Percentiles rank a stretch among this genome's conserved stretches.
phyloP scores from a whole-genome alignment of 2,888 invertebrate species.

The Trilocha varians region DNA sequence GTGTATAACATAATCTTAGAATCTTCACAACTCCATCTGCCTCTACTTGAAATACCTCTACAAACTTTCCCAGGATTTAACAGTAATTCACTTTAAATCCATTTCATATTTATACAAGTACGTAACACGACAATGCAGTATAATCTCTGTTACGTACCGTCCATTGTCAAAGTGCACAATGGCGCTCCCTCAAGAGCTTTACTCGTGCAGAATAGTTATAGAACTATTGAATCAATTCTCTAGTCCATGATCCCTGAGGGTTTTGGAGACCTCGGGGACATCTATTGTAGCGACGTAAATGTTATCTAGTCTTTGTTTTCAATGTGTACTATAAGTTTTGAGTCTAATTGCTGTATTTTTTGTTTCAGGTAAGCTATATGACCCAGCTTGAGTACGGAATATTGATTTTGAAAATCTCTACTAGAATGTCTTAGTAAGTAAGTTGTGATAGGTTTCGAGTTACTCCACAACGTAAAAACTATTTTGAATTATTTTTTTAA shows the following conservation, averaged over 20 bases:
- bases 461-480: too few species aligned
- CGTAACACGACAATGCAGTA: background rate
- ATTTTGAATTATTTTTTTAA: too few species aligned
- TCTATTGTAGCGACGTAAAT: constrained; percentile 13
- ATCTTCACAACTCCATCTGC: too few species aligned
- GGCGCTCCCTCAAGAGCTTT: constrained; percentile 28
- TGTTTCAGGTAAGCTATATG: constrained; percentile 29
- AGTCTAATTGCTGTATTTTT: constrained; percentile 11
- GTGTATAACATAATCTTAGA: too few species aligned
- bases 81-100: too few species aligned
- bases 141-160: background rate
- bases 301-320: background rate
- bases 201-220: constrained; percentile 22
- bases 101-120: background rate
- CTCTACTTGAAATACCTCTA: too few species aligned
- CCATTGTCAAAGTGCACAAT: constrained; percentile 32
- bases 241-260: constrained; percentile 26
- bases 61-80: too few species aligned
- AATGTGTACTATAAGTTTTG: background rate
- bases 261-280: constrained; percentile 21
- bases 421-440: too few species aligned
- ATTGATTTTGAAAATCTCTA: too few species aligned
- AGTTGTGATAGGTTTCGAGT: too few species aligned
- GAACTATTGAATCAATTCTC: constrained; percentile 31
- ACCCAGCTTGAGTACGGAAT: too few species aligned